A percentile compares a stretch with the other conserved stretches of the same genome.
These are phyloP conservation scores for Eupithecia abbreviata DNA, from an alignment of 2,888 invertebrate genomes.

Conservation along the genomic window DNA sequence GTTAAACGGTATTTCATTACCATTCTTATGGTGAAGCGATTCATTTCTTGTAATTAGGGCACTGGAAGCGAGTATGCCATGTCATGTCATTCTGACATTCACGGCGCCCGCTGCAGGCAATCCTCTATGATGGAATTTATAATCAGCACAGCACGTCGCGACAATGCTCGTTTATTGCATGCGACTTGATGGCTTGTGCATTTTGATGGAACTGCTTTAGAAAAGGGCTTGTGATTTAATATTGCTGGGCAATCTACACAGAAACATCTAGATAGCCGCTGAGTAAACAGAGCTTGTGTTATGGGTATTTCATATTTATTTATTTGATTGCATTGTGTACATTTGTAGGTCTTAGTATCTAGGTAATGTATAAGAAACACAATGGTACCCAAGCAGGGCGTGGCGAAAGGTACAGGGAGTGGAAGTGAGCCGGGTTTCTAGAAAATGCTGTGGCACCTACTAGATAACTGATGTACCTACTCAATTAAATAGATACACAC, in stretches of 20 bases:
- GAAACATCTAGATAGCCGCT: not conserved
- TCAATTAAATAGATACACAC: too few relatives aligned
- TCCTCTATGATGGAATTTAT: slow-evolving; percentile 76
- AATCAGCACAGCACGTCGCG: slow-evolving; percentile 66
- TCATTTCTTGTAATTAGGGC: too few relatives aligned
- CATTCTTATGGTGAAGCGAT: too few relatives aligned
- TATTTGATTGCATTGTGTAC: too few relatives aligned
- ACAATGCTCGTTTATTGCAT: slow-evolving; percentile 67
- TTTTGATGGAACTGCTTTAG: slow-evolving; percentile 53
- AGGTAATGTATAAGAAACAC: too few relatives aligned
- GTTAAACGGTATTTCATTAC: too few relatives aligned
- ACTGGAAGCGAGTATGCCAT: slow-evolving; percentile 18
- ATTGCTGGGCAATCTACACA: not conserved
- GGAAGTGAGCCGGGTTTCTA: too few relatives aligned
- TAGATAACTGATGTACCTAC: too few relatives aligned
- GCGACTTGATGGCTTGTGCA: slow-evolving; percentile 63
- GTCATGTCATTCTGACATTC: slow-evolving; percentile 39
- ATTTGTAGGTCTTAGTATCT: too few relatives aligned
- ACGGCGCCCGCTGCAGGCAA: slow-evolving; percentile 56
- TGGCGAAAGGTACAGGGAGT: too few relatives aligned
- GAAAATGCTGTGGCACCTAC: too few relatives aligned
- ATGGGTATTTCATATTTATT: not conserved
- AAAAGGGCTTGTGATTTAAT: not conserved
- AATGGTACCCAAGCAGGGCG: too few relatives aligned
- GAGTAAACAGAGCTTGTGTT: not conserved